Percentiles rank a stretch among this genome's conserved stretches.
Evolutionary conservation across 2,113 vertebrate species (phyloP).

Genomic region (Tapirus terrestris): DNA sequence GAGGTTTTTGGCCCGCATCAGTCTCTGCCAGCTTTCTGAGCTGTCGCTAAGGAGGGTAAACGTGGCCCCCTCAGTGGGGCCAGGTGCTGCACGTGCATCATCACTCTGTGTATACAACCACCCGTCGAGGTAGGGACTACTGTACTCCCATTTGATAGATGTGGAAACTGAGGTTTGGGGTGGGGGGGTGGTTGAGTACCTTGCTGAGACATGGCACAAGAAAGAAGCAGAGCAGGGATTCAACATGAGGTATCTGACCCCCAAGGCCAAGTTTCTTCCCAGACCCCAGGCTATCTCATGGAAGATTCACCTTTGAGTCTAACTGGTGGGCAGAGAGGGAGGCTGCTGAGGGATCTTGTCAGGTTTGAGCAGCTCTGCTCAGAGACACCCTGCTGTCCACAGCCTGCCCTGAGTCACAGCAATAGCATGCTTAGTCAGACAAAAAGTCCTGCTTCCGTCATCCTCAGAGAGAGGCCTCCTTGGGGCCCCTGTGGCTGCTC

Average conservation of each 20-base stretch:
- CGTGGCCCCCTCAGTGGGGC: rapidly evolving
- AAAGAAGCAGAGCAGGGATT: background rate
- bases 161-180: background rate
- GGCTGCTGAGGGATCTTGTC: background rate
- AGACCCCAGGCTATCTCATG: background rate
- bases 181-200: too few species aligned
- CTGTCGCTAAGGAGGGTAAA: background rate
- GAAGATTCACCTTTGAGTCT: background rate
- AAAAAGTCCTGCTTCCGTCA: background rate
- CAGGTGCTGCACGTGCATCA: rapidly evolving
- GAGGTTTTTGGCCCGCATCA: background rate
- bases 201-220: background rate
- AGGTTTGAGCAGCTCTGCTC: background rate
- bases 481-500: rapidly evolving
- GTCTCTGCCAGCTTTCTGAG: background rate
- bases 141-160: background rate
- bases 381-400: background rate
- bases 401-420: background rate
- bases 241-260: rapidly evolving
- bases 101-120: rapidly evolving
- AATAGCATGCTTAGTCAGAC: background rate
- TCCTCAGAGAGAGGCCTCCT: background rate
- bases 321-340: rapidly evolving
- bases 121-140: too few species aligned
- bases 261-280: background rate